Evolutionary conservation across 2,113 vertebrate species (phyloP).

Genomic region (Rhea americana): DNA sequence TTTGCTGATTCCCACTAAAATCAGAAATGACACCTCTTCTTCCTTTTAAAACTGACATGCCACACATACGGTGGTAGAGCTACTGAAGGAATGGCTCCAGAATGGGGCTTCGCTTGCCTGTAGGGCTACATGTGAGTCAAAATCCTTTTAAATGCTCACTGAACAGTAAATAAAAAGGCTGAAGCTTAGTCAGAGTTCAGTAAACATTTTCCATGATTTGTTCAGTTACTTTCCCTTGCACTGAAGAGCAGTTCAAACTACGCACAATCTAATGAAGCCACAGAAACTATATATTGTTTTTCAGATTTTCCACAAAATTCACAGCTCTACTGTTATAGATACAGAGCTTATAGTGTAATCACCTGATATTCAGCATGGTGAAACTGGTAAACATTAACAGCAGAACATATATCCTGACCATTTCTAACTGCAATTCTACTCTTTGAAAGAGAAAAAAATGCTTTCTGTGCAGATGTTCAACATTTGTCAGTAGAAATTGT

Average conservation of each 20-base stretch:
- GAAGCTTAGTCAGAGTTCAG: not conserved
- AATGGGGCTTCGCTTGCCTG: accelerated
- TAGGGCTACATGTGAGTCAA: not conserved
- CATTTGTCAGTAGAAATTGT: not conserved
- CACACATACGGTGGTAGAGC: accelerated
- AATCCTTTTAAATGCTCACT: not conserved
- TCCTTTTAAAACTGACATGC: not conserved
- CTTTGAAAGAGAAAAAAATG: not conserved
- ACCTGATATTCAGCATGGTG: not conserved
- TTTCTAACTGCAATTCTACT: not conserved
- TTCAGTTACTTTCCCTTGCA: not conserved
- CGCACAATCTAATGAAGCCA: accelerated
- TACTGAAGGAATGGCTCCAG: not conserved
- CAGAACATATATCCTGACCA: not conserved
- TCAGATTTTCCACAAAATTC: not conserved
- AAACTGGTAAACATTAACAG: not conserved
- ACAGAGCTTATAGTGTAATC: not conserved
- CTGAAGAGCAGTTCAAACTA: accelerated
- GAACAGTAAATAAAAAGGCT: not conserved
- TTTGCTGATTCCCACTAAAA: not conserved
- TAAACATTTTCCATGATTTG: not conserved
- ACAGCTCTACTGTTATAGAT: not conserved
- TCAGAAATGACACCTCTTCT: not conserved
- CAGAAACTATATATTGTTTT: accelerated
- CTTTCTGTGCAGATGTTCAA: not conserved